phyloP scores from a whole-genome alignment of 2,888 invertebrate species.

The Aelia acuminata region DNA sequence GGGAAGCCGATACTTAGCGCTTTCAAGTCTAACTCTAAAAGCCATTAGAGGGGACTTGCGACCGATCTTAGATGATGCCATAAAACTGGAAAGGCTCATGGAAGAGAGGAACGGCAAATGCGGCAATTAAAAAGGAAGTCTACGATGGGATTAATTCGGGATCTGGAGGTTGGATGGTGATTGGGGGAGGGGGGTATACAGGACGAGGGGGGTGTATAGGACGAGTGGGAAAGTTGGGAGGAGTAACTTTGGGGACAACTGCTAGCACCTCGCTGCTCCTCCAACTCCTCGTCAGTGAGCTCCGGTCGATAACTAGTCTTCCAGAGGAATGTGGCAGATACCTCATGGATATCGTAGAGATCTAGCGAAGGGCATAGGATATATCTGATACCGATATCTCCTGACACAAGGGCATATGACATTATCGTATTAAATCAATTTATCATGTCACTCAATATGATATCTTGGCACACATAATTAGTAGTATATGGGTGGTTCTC shows the following conservation, averaged over 20 bases:
- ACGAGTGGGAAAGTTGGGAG: neutral
- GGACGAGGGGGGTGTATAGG: neutral
- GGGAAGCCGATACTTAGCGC: neutral
- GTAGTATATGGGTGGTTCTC: too few species aligned
- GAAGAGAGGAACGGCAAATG: neutral
- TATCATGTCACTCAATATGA: neutral
- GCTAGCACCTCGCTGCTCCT: neutral
- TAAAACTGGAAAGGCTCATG: neutral
- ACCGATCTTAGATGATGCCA: neutral
- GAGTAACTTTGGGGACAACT: slow-evolving; percentile 24
- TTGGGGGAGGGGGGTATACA: neutral
- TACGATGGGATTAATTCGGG: neutral
- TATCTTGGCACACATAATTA: too few species aligned
- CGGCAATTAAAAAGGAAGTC: slow-evolving; percentile 24
- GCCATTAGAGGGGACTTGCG: neutral
- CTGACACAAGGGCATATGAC: neutral
- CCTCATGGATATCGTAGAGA: neutral
- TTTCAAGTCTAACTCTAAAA: neutral
- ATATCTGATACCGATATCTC: neutral
- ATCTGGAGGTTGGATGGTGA: too few species aligned
- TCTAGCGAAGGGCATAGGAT: too few species aligned
- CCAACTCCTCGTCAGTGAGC: neutral
- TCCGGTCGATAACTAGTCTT: neutral
- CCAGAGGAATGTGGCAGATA: neutral
- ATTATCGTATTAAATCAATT: neutral